These are phyloP conservation scores for Gnatocerus cornutus DNA, from an alignment of 2,888 invertebrate species.

Conservation along the genomic window DNA sequence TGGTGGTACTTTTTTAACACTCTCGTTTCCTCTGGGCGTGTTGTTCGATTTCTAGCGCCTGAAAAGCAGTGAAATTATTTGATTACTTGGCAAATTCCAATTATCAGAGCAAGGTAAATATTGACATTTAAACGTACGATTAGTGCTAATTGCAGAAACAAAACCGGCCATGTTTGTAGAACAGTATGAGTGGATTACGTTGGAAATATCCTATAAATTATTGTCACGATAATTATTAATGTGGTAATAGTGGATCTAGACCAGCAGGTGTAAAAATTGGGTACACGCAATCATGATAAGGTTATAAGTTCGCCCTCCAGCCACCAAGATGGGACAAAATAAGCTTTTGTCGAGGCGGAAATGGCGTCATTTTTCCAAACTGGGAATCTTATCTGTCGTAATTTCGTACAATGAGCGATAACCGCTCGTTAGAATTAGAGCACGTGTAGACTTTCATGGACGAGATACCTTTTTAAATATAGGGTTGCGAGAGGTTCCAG, in stretches of 20 bases:
- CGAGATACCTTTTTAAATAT: constrained; percentile 33
- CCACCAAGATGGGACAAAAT: not conserved
- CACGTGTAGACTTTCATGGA: constrained; percentile 28
- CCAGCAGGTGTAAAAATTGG: constrained; percentile 1
- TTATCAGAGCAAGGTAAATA: constrained; percentile 16
- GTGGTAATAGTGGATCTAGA: not conserved
- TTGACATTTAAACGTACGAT: constrained; percentile 18
- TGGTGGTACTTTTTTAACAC: too few species aligned
- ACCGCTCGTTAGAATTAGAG: constrained; percentile 23
- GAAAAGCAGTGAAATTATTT: not conserved
- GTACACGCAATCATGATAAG: not conserved
- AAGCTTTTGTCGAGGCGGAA: constrained; percentile 9
- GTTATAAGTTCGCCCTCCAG: not conserved
- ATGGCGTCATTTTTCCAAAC: not conserved
- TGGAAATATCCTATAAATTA: constrained; percentile 9
- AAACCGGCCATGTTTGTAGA: constrained; percentile 4
- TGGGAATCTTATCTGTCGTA: constrained; percentile 20
- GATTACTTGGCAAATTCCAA: constrained; percentile 10
- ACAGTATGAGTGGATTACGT: constrained; percentile 1
- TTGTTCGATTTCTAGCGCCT: not conserved
- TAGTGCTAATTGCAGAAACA: constrained; percentile 18
- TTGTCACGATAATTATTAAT: not conserved
- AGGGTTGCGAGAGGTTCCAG: constrained; percentile 16
- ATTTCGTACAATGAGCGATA: constrained; percentile 29
- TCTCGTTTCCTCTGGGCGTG: too few species aligned